Conservation (phyloP, 1,140 invertebrate species). For the Pseudobourletiella spinata region DNA sequence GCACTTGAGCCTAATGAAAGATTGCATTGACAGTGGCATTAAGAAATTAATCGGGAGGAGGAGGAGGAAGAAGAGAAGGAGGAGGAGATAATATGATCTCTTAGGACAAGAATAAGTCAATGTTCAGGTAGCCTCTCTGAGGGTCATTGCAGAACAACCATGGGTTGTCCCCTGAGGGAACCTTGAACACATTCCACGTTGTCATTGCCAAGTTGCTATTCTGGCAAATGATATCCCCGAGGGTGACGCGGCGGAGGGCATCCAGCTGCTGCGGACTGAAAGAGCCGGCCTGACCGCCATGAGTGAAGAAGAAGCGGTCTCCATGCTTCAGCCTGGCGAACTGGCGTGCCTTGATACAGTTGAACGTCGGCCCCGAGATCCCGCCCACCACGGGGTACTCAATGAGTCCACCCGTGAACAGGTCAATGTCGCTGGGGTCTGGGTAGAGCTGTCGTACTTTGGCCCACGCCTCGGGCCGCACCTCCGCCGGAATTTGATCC, state of each 20-base stretch:
- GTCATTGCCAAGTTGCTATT: conserved; percentile 43
- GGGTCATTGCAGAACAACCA: conserved; percentile 27
- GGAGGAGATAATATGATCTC: no score
- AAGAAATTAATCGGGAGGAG: no score
- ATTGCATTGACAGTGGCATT: no score
- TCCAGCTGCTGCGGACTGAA: conserved; percentile 49
- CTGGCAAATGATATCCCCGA: conserved; percentile 53
- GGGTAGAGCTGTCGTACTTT: conserved; percentile 40
- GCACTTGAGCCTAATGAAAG: no score
- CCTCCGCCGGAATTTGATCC: conserved; percentile 39
- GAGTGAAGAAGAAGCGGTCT: conserved; percentile 51
- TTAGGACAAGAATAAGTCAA: conserved; percentile 27
- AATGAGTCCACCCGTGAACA: conserved; percentile 49
- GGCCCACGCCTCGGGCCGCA: conserved; percentile 35
- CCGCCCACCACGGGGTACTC: conserved; percentile 46
- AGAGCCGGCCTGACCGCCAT: conserved; percentile 45
- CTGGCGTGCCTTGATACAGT: conserved; percentile 43
- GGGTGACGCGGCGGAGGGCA: conserved; percentile 48
- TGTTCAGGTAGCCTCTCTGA: conserved; percentile 20
- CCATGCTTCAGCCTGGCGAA: conserved; percentile 42
- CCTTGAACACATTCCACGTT: conserved; percentile 45
- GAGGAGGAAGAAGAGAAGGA: no score
- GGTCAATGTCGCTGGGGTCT: conserved; percentile 44
- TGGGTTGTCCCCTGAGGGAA: conserved; percentile 16
- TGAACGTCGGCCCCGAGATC: conserved; percentile 47